phyloP scores from a whole-genome alignment of 2,113 vertebrate genomes.

The Heloderma charlesbogerti region DNA sequence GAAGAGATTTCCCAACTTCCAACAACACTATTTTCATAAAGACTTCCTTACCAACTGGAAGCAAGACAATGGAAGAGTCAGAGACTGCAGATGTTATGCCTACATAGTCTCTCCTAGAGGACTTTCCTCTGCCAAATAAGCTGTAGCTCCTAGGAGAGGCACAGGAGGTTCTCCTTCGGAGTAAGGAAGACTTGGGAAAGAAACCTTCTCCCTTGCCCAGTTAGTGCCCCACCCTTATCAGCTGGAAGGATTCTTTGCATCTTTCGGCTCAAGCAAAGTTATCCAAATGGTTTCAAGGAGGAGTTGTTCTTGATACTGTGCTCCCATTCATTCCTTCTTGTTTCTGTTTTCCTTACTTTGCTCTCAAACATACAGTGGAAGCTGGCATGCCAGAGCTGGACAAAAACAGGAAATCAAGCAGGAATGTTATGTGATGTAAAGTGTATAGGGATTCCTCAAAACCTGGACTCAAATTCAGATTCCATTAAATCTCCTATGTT shows the following conservation, averaged over 20 bases:
- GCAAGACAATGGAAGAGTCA: neutral
- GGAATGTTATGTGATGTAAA: constrained; percentile 17
- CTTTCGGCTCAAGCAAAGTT: neutral
- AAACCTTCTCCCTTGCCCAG: too few species aligned
- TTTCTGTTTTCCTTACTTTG: constrained; percentile 38
- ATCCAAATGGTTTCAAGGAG: constrained; percentile 2
- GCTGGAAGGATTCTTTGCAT: neutral
- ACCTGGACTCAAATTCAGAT: constrained; percentile 36
- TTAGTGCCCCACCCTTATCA: neutral
- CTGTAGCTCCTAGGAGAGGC: neutral
- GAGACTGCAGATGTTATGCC: too few species aligned
- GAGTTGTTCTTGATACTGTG: constrained; percentile 18
- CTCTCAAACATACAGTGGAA: constrained; percentile 39
- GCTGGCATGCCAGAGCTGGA: constrained; percentile 22
- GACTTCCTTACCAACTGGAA: neutral
- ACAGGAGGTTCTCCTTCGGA: neutral
- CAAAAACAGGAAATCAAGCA: constrained; percentile 13
- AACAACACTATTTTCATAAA: neutral
- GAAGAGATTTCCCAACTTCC: neutral
- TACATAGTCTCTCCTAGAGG: too few species aligned
- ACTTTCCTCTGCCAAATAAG: too few species aligned
- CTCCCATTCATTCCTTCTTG: neutral
- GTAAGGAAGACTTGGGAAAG: too few species aligned
- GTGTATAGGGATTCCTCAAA: constrained; percentile 33
- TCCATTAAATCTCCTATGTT: constrained; percentile 20